A percentile compares a stretch with the other conserved stretches of the same genome.
phyloP scores from a whole-genome alignment of 2,113 vertebrate genomes.

The Danio rerio region GRCz12tu NC_133186.1:31703001-31703500 shows the following conservation, averaged over 20 bases:
- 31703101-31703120: constrained; percentile 1
- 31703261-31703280: constrained; percentile 89
- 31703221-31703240: constrained; percentile 94
- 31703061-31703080: constrained; percentile 21
- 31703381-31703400: constrained; percentile 2
- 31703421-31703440: no score
- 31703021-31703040: not conserved
- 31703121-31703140: not conserved
- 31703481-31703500: no score
- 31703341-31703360: constrained; percentile 32
- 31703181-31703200: not conserved
- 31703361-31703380: not conserved
- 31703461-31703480: no score
- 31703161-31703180: constrained; percentile 26
- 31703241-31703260: constrained; percentile 90
- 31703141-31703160: not conserved
- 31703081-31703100: not conserved
- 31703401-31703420: not conserved
- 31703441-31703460: no score
- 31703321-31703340: constrained; percentile 83
- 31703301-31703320: constrained; percentile 89
- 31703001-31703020: not conserved
- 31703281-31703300: constrained; percentile 90
- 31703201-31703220: constrained; percentile 81
- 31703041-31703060: not conserved